A percentile compares a stretch with the other conserved stretches of the same genome.
Conservation (phyloP, 2,888 invertebrate species). For the Autographa gamma region DNA sequence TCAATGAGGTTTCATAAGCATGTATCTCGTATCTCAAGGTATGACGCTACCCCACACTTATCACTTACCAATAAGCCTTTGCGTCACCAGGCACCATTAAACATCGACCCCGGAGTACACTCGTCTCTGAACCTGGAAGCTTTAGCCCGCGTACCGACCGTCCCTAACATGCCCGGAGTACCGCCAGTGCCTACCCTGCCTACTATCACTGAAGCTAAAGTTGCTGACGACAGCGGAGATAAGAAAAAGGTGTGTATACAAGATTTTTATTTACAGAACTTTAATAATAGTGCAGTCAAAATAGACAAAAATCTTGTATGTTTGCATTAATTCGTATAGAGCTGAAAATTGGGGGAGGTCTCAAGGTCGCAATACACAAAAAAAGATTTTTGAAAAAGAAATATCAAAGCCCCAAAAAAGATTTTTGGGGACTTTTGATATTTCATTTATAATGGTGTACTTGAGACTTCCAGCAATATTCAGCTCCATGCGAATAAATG, state of each 20-base stretch:
- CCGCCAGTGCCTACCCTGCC: slow-evolving; percentile 96
- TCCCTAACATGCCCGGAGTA: slow-evolving; percentile 93
- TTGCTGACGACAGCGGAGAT: slow-evolving; percentile 89
- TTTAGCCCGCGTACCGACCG: slow-evolving; percentile 87
- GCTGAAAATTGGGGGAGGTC: too few species aligned
- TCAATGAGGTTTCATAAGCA: background rate
- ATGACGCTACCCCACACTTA: slow-evolving; percentile 15
- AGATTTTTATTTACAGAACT: background rate
- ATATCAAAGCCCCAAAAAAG: too few species aligned
- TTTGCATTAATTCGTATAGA: too few species aligned
- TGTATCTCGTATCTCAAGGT: slow-evolving; percentile 31
- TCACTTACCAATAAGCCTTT: slow-evolving; percentile 63
- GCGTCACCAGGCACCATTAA: slow-evolving; percentile 90
- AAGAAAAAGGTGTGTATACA: slow-evolving; percentile 74
- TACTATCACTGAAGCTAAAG: slow-evolving; percentile 96
- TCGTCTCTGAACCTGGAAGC: slow-evolving; percentile 96
- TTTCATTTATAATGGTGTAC: too few species aligned
- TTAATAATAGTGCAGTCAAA: too few species aligned
- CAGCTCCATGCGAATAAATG: too few species aligned
- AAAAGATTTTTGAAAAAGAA: too few species aligned
- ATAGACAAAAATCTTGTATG: too few species aligned
- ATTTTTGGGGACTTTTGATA: too few species aligned
- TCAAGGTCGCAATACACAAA: too few species aligned
- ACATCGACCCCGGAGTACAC: slow-evolving; percentile 97
- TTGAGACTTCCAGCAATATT: too few species aligned